A percentile compares a stretch with the other conserved stretches of the same genome.
Evolutionary conservation across 2,888 invertebrate species (phyloP).

Genomic region (Sarcophaga carnaria): DNA sequence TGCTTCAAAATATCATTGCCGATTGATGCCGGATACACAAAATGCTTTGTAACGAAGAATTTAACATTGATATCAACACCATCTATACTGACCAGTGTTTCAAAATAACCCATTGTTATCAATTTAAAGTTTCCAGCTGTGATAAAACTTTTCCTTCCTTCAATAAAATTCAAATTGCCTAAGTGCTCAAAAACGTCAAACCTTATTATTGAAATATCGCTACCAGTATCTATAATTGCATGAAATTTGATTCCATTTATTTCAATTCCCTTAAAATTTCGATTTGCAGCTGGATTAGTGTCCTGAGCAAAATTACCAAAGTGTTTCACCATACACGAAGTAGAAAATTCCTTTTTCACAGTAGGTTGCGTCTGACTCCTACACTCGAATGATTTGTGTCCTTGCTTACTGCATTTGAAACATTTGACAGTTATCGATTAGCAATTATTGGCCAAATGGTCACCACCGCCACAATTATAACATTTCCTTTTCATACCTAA

Average conservation of each 20-base stretch:
- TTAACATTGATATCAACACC: neutral
- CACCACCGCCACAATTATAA: neutral
- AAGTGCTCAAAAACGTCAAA: neutral
- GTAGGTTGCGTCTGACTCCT: too few species aligned
- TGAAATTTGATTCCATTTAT: neutral
- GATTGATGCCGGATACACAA: neutral
- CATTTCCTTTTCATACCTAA: neutral
- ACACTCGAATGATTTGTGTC: too few species aligned
- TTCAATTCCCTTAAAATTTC: neutral
- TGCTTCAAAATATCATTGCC: slow-evolving; percentile 8
- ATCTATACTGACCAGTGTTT: neutral
- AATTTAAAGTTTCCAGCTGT: neutral
- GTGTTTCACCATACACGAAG: neutral
- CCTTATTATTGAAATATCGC: neutral
- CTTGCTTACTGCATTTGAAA: neutral
- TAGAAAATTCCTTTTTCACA: neutral
- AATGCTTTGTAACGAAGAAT: neutral
- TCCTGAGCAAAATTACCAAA: neutral
- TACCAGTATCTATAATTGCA: neutral
- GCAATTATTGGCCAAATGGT: neutral
- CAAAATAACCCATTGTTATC: neutral
- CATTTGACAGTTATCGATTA: neutral
- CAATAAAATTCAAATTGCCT: neutral
- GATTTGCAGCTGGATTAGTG: neutral
- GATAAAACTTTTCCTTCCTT: neutral